Conservation (phyloP, 2,113 vertebrate genomes). For the Garra rufa region DNA sequence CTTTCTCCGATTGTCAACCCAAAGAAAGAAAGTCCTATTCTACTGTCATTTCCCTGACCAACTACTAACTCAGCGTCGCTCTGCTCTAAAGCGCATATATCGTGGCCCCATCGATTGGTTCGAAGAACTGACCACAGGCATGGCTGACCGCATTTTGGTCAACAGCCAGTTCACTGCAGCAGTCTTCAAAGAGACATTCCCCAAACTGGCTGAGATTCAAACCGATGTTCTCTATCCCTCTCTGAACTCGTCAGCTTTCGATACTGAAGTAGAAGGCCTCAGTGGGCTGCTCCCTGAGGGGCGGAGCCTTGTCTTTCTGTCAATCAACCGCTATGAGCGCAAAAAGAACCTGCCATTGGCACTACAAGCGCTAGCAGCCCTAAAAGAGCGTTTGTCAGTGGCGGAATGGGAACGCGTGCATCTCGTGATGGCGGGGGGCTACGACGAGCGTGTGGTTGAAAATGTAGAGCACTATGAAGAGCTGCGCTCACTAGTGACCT, state of each 20-base stretch:
- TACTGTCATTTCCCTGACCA: conserved; percentile 99
- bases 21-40: conserved; percentile 90
- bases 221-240: conserved; percentile 93
- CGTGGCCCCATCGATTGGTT: conserved; percentile 89
- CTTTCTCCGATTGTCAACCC: conserved; percentile 85
- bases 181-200: conserved; percentile 90
- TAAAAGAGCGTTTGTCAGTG: conserved; percentile 75
- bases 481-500: conserved; percentile 76
- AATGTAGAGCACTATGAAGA: conserved; percentile 91
- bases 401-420: conserved; percentile 81
- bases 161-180: conserved; percentile 92
- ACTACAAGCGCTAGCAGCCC: conserved; percentile 79
- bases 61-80: conserved; percentile 86
- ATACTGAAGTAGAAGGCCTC: conserved; percentile 72
- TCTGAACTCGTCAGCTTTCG: conserved; percentile 85
- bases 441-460: conserved; percentile 88
- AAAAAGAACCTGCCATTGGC: conserved; percentile 92
- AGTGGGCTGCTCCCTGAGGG: conserved; percentile 78
- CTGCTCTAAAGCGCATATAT: conserved; percentile 85
- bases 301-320: conserved; percentile 88
- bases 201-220: conserved; percentile 78
- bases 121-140: conserved; percentile 93
- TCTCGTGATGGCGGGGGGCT: conserved; percentile 92
- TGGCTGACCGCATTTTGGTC: conserved; percentile 94
- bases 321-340: conserved; percentile 95